Evolutionary conservation across 2,888 invertebrate species (phyloP), one percentile per base, ranked within the genome.

Genomic region (Gonocerus acuteangulatus): DNA sequence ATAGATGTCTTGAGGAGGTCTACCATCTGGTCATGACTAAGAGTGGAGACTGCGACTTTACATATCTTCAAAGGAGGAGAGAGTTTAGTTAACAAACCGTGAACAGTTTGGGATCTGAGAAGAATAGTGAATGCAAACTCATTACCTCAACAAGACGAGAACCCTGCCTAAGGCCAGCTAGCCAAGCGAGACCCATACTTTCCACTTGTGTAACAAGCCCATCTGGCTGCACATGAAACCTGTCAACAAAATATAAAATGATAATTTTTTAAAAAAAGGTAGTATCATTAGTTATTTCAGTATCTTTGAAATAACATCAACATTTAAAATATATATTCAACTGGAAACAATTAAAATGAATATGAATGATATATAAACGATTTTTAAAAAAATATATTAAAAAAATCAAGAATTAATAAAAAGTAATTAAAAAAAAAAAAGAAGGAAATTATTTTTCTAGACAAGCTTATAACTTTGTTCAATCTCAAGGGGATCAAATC

Each of bases 161-260:
- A 62, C 93, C 93, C 73, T 91, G 90, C 48, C 89, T 77, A 48
- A 96, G 79, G n/a, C 95, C 95, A 1, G 91, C 89, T 62, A 85
- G 82, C 76, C 84, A 85, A 27, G 88, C 87, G 34, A 78, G 76
- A 22, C 82, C 84, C 72, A 80, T 76, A 69, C 78, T 80, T 73
- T 94, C 94, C n/a, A 95, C 93, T 70, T 93, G 88, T 2, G 94
- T 94, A 27, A 95, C 92, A 21, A 95, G 84, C 2, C 95, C 95
- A 74, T 94, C 94, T 15, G 89, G 89, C 71, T 93, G 92, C 36
- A 94, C 91, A 75, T 89, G 89, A 75, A 89, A 89, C 13, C 65
- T 65, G 32, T 7, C 62, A 59, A 18, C 27, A 49, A 2, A 23
- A 62, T 45, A 7, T 39, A 32, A 32, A n/a, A 42, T 11, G 11